Conservation (phyloP, 1,140 invertebrate genomes). For the Caerostris extrusa region DNA sequence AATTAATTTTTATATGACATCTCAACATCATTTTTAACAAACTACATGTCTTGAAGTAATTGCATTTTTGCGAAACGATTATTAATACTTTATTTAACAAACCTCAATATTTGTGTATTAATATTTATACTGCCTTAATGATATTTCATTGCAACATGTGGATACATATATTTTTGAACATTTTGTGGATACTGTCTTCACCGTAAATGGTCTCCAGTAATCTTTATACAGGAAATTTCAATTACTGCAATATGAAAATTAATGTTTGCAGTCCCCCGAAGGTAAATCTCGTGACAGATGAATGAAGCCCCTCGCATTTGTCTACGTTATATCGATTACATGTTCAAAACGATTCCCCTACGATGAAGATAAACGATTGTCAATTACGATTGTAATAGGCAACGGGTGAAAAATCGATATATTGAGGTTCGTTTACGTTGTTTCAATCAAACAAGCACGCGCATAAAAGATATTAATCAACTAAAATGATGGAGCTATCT, state of each 20-base stretch:
- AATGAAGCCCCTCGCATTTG: background rate
- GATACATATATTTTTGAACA: no score
- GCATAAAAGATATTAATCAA: background rate
- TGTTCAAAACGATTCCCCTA: background rate
- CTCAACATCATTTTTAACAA: no score
- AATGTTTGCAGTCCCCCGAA: background rate
- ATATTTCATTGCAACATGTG: background rate
- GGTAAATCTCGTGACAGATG: background rate
- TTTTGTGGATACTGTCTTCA: no score
- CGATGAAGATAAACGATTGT: conserved; percentile 25
- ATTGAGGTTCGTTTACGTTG: background rate
- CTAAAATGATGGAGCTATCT: no score
- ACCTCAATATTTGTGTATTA: background rate
- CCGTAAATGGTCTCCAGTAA: background rate
- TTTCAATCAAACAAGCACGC: background rate
- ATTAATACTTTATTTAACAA: background rate
- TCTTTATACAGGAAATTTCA: background rate
- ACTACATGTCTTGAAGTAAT: background rate
- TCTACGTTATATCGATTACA: conserved; percentile 21
- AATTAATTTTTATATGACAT: no score
- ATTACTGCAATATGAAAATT: conserved; percentile 2
- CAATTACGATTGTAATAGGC: background rate
- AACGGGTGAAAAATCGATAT: background rate
- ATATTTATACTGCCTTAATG: background rate
- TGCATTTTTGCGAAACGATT: background rate